Evolutionary conservation across 92 coral and sea anemone genomes (phyloP).

Genomic region (Bergia puertoricense): DNA sequence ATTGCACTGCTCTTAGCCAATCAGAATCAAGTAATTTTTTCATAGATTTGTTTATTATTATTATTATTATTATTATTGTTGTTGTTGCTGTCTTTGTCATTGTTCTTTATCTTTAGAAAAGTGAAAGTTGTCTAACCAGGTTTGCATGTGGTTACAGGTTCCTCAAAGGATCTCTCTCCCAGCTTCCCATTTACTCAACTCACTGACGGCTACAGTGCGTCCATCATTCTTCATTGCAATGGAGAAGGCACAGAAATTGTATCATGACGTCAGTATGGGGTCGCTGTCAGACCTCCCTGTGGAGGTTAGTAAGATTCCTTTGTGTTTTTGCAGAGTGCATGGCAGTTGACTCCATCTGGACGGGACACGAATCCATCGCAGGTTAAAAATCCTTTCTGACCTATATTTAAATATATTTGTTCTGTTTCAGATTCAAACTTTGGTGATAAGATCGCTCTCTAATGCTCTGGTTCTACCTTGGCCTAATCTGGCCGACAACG

Average conservation of each 20-base stretch:
- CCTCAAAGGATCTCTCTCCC: conserved; percentile 90
- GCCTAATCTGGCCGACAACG: conserved; percentile 85
- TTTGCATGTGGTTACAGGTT: conserved; percentile 60
- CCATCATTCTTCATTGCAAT: conserved; percentile 94
- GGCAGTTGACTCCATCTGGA: too few species aligned
- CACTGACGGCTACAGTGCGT: conserved; percentile 86
- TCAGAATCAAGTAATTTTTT: too few species aligned
- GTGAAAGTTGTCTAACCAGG: neutral
- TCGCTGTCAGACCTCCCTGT: conserved; percentile 70
- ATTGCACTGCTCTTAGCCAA: too few species aligned
- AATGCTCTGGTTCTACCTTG: conserved; percentile 94
- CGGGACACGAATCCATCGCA: too few species aligned
- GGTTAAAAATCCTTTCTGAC: too few species aligned
- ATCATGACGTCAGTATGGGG: conserved; percentile 85
- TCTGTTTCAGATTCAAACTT: conserved; percentile 74
- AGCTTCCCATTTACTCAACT: conserved; percentile 91
- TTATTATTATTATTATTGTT: too few species aligned
- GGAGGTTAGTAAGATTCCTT: conserved; percentile 61
- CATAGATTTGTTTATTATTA: too few species aligned
- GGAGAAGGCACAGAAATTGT: conserved; percentile 86
- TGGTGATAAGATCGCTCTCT: conserved; percentile 86
- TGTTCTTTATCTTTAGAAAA: too few species aligned
- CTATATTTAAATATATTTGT: neutral
- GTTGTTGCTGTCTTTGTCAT: too few species aligned
- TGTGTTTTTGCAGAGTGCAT: too few species aligned